Evolutionary conservation across 2,888 invertebrate genomes (phyloP), one percentile per base, ranked within the genome.

Genomic region (Protula sp.): DNA sequence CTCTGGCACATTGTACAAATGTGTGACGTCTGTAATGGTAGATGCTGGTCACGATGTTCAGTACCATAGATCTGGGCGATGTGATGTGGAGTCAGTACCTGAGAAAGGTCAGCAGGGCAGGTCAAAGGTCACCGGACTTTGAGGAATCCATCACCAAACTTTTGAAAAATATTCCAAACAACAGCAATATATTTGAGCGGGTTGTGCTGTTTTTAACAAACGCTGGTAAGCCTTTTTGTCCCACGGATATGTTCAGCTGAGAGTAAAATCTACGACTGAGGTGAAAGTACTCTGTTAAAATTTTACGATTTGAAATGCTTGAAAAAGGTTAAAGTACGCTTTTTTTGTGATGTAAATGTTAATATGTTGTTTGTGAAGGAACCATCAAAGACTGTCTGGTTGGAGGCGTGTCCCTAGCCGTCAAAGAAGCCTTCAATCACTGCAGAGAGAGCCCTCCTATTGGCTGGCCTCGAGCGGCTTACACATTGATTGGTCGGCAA

Each of bases 401-500:
- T 0, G 85, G 87, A 0, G 89, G 89, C 0, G 81, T 91, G n/a
- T 84, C 87, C 5, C 82, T 89, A 1, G 84, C 89, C 22, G 81
- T 90, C 0, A 84, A 87, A 65, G 87, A 89, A 76, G 85, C 87
- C 22, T 85, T 90, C 64, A 87, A 88, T 78, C 83, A 85, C 67
- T 88, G 89, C 69, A 85, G 90, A 72, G 85, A 86, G 70, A 84
- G 85, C 60, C 90, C 91, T 0, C 88, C 89, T 0, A 83, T 87
- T 30, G 86, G 86, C 76, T 90, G 90, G 89, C 86, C 88, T 0
- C 83, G 85, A 27, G 84, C 85, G 28, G 88, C 88, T 0, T 91
- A 89, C 78, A 84, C 85, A 59, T 83, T 91, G 38, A 85, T 90
- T 47, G 87, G 80, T 78, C 71, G 77, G 31, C 73, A 77, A 57